Base-by-base conservation (phyloP, 2,797 vertebrate genomes). In the Champsocephalus esox region DNA sequence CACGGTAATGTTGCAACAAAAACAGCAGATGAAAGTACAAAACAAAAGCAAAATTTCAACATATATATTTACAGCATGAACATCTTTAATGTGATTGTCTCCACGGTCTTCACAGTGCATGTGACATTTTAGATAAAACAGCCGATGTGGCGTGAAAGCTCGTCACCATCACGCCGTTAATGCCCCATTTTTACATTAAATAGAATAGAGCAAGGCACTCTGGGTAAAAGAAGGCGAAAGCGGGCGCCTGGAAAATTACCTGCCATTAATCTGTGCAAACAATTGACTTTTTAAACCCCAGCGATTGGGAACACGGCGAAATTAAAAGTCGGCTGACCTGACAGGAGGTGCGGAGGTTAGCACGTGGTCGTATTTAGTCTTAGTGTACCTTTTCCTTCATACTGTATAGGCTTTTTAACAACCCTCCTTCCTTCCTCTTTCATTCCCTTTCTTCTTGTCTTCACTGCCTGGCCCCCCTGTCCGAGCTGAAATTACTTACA, bases 201-300 rank as follows among this genome's bases (percentile, higher is more conserved):
- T 92, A 93, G 74, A 91, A 88, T 87, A 92, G 78, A 91, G 89
- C 87, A 94, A 95, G 93, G 93, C 92, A 94, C 93, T 92, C 82
- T 92, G 88, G 87, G 89, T 89, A 85, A 86, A 80, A 82, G 54
- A 83, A 87, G 87, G 89, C 81, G 62, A 88, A 90, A 72, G 66
- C 66, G 64, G 67, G 79, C 68, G 75, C 75, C 85, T 74, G 72
- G 82, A 91, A 89, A 87, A 93, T 92, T 82, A 90, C 90, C 87
- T 90, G 83, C 84, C 78, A 89, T 93, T 92, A 92, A 92, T 93
- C 87, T 92, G 89, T 94, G 92, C 91, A 95, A 95, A 94, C 91
- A 84, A 88, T 94, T 93, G 85, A 91, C 90, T 93, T 84, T 38
- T 81, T 88, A 80, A 88, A 85, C 86, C 84, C 85, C 28, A 4